Conservation (phyloP, 2,113 vertebrate species). For the Nothoprocta perdicaria region DNA sequence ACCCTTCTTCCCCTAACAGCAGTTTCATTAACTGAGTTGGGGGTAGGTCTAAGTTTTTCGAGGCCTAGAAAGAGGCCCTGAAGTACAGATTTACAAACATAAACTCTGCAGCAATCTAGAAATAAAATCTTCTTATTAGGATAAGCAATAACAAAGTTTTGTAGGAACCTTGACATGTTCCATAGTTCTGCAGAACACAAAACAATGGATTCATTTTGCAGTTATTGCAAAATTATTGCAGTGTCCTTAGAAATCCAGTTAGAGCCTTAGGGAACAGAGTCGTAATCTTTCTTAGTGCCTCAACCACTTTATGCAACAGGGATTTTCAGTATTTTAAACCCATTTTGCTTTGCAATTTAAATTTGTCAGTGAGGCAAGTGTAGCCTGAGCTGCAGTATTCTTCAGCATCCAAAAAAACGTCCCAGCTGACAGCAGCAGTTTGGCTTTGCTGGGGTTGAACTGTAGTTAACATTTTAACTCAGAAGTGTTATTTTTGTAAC, state of each 20-base stretch:
- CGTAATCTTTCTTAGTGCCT: neutral
- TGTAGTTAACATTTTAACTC: fast-evolving
- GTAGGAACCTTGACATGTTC: neutral
- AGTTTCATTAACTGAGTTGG: neutral
- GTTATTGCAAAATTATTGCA: neutral
- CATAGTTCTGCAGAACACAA: neutral
- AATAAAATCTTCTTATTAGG: fast-evolving
- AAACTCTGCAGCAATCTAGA: neutral
- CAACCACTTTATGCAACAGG: neutral
- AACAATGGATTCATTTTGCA: neutral
- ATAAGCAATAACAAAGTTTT: neutral
- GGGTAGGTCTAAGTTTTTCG: neutral
- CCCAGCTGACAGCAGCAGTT: neutral
- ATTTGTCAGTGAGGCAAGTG: neutral
- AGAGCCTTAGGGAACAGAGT: neutral
- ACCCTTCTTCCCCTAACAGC: neutral
- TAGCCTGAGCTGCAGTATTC: neutral
- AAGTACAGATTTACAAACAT: fast-evolving
- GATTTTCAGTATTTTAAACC: neutral
- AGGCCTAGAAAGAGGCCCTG: fast-evolving
- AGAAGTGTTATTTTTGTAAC: neutral
- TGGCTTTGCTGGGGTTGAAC: neutral
- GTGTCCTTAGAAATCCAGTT: neutral
- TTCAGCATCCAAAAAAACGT: neutral
- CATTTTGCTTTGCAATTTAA: neutral